Evolutionary conservation across 2,888 invertebrate genomes (phyloP).

Genomic region (Thera britannica): DNA sequence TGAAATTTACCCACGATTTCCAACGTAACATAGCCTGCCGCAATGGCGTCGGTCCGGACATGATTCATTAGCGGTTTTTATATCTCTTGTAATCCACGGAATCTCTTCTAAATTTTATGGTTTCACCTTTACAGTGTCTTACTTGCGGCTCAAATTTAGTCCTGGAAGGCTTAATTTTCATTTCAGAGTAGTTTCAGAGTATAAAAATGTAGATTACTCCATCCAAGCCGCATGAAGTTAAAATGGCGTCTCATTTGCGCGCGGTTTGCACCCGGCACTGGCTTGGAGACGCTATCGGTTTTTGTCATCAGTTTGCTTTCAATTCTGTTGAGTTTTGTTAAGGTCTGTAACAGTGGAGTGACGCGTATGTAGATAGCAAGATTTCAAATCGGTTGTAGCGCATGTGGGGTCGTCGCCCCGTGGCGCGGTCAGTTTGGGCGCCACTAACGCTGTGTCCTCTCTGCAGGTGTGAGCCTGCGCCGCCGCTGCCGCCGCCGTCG

Average conservation of each 20-base stretch:
- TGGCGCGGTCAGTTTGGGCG: conserved; percentile 76
- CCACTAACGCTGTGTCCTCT: conserved; percentile 84
- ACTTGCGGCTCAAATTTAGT: conserved; percentile 64
- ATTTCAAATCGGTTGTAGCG: conserved; percentile 80
- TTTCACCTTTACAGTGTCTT: conserved; percentile 71
- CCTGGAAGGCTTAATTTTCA: conserved; percentile 73
- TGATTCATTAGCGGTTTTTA: conserved; percentile 64
- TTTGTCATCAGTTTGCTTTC: conserved; percentile 49
- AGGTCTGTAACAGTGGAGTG: conserved; percentile 52
- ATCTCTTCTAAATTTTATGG: conserved; percentile 77
- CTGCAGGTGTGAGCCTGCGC: conserved; percentile 85
- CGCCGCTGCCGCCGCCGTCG: conserved; percentile 81
- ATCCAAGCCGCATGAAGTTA: conserved; percentile 78
- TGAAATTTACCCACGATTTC: conserved; percentile 21
- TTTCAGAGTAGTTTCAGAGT: conserved; percentile 73
- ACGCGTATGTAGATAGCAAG: conserved; percentile 70
- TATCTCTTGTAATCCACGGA: conserved; percentile 73
- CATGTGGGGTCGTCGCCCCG: conserved; percentile 56
- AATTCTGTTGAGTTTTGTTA: conserved; percentile 45
- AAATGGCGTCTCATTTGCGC: conserved; percentile 83
- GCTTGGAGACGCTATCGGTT: conserved; percentile 64
- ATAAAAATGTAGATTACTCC: conserved; percentile 63
- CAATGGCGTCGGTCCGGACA: conserved; percentile 80
- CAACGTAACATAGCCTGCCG: conserved; percentile 56
- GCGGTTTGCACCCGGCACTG: conserved; percentile 76